phyloP scores from a whole-genome alignment of 2,797 vertebrate species.

The Arvicola amphibius region DNA sequence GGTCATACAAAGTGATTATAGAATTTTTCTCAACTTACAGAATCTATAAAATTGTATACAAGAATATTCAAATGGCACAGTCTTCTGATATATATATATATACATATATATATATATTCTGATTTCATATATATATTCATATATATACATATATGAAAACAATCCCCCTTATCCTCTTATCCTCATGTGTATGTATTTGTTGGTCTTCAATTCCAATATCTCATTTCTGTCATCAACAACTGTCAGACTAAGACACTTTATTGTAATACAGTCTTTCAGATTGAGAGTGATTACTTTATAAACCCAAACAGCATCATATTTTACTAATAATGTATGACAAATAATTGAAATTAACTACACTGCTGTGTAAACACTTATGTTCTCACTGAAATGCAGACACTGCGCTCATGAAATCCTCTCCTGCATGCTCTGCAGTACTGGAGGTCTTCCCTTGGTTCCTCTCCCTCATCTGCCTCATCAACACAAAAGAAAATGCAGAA shows the following conservation, averaged over 20 bases:
- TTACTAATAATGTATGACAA: background rate
- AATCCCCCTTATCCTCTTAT: background rate
- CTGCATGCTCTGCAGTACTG: background rate
- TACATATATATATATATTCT: too few species aligned
- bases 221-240: background rate
- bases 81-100: background rate
- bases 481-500: background rate
- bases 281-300: background rate
- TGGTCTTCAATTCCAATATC: background rate
- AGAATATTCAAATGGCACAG: background rate
- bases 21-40: background rate
- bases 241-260: background rate
- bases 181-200: background rate
- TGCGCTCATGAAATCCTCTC: background rate
- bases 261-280: background rate
- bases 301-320: background rate
- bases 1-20: background rate
- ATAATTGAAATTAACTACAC: background rate
- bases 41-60: background rate
- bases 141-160: background rate
- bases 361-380: background rate
- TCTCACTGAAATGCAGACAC: background rate
- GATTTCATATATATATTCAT: background rate
- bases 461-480: background rate
- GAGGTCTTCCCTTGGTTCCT: background rate